Percentiles rank a stretch among this genome's conserved stretches.
Conservation (phyloP, 1,140 invertebrate species). For the Drosophila pandora region DNA sequence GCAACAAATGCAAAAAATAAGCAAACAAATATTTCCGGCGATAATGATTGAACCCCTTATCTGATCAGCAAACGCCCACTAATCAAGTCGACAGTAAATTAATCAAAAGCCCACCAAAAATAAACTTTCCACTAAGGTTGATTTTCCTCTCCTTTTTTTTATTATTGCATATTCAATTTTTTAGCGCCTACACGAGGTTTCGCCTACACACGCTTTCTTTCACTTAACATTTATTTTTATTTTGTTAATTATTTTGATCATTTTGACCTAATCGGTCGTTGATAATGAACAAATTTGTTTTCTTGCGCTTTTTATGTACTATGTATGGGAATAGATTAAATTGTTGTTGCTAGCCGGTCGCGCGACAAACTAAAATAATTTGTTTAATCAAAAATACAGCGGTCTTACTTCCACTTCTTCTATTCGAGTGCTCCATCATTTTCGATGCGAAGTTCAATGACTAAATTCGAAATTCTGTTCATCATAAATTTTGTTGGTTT, state of each 20-base stretch:
- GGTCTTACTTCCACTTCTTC: conserved; percentile 12
- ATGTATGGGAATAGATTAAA: conserved; percentile 13
- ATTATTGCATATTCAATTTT: neutral
- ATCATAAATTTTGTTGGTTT: conserved; percentile 23
- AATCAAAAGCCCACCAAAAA: conserved; percentile 13
- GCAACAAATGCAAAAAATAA: neutral
- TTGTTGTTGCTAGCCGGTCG: conserved; percentile 41
- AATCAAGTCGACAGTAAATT: conserved; percentile 24
- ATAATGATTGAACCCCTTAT: conserved; percentile 13
- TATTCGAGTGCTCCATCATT: conserved; percentile 1
- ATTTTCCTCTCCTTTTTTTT: conserved; percentile 11
- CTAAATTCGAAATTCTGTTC: conserved; percentile 60
- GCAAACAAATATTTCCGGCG: conserved; percentile 3
- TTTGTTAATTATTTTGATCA: conserved; percentile 1
- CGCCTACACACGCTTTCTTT: neutral
- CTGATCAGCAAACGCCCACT: conserved; percentile 25
- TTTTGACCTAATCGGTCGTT: conserved; percentile 44
- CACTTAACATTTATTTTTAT: neutral
- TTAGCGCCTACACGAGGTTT: conserved; percentile 8
- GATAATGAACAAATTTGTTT: conserved; percentile 30
- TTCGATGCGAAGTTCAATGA: conserved; percentile 72
- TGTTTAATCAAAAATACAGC: conserved; percentile 4
- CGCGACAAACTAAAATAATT: conserved; percentile 34
- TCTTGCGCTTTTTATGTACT: conserved; percentile 10
- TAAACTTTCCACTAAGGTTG: conserved; percentile 10